Evolutionary conservation across 1,140 invertebrate genomes (phyloP).

Genomic region (Tetragnatha versicolor): DNA sequence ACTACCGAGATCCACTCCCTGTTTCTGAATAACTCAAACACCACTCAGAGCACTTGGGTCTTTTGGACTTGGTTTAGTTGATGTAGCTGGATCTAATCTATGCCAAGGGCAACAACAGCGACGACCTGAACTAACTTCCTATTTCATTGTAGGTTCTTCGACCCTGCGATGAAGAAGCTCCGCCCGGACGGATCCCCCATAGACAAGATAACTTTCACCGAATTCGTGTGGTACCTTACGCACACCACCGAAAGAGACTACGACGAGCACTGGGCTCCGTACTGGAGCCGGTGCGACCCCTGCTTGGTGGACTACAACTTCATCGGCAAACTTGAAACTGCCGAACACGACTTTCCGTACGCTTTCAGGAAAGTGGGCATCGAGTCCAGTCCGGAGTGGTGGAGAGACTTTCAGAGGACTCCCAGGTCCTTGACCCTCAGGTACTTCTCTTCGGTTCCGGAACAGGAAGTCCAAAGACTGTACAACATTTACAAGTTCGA

Average conservation of each 20-base stretch:
- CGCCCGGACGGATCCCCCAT: constrained; percentile 4
- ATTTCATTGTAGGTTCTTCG: constrained; percentile 20
- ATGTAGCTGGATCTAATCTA: too few relatives aligned
- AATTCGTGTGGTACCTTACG: constrained; percentile 61
- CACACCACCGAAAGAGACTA: constrained; percentile 57
- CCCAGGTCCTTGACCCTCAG: constrained; percentile 57
- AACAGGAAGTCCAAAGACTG: constrained; percentile 70
- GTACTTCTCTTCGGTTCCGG: constrained; percentile 73
- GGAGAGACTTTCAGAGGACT: neutral
- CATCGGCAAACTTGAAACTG: constrained; percentile 62
- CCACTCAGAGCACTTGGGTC: too few relatives aligned
- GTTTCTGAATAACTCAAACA: too few relatives aligned
- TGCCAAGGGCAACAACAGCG: too few relatives aligned
- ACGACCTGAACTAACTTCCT: too few relatives aligned
- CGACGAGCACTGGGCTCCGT: constrained; percentile 62
- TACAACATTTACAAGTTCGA: constrained; percentile 76
- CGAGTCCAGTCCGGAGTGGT: neutral
- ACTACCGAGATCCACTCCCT: too few relatives aligned
- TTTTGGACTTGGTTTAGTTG: too few relatives aligned
- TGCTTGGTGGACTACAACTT: constrained; percentile 61
- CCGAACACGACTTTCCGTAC: constrained; percentile 58
- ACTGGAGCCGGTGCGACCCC: constrained; percentile 60
- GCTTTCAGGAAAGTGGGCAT: constrained; percentile 52
- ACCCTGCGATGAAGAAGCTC: constrained; percentile 39
- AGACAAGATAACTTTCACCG: constrained; percentile 58